Percentiles rank a stretch among this genome's conserved stretches.
These are phyloP conservation scores for Oenanthe melanoleuca DNA, from an alignment of 2,113 vertebrate species.

Conservation along the genomic window DNA sequence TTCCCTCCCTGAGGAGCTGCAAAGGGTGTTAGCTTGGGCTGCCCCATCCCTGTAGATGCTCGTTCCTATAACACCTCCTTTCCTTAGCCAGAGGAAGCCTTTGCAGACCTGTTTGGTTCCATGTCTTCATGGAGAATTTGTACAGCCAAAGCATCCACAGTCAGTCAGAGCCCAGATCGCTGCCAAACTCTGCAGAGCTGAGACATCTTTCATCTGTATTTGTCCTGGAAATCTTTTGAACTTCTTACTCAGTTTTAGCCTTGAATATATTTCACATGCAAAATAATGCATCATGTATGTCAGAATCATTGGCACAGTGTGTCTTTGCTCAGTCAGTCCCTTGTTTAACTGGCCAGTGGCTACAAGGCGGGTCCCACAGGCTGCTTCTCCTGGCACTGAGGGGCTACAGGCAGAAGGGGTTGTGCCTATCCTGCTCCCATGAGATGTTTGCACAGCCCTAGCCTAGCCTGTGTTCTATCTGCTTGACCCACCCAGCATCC, in stretches of 20 bases:
- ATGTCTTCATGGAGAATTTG: neutral
- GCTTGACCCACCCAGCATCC: neutral
- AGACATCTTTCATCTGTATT: neutral
- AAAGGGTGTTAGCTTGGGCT: neutral
- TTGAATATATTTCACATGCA: neutral
- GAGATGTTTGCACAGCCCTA: neutral
- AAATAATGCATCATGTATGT: neutral
- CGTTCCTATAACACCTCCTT: neutral
- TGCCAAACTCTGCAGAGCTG: neutral
- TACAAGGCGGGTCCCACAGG: neutral
- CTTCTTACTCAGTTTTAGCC: neutral
- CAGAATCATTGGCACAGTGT: neutral
- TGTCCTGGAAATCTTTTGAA: neutral
- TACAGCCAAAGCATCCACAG: neutral
- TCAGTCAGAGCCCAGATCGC: neutral
- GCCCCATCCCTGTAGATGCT: neutral
- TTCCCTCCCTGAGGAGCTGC: rapidly evolving
- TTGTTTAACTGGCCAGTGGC: neutral
- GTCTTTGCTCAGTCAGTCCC: neutral
- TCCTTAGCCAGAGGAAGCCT: neutral
- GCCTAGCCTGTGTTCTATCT: neutral
- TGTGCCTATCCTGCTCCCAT: neutral
- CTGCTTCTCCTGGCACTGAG: neutral
- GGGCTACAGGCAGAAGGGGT: neutral
- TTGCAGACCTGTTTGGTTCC: neutral